These are phyloP conservation scores for Nysson spinosus DNA, from an alignment of 2,888 invertebrate genomes.

Conservation along the genomic window DNA sequence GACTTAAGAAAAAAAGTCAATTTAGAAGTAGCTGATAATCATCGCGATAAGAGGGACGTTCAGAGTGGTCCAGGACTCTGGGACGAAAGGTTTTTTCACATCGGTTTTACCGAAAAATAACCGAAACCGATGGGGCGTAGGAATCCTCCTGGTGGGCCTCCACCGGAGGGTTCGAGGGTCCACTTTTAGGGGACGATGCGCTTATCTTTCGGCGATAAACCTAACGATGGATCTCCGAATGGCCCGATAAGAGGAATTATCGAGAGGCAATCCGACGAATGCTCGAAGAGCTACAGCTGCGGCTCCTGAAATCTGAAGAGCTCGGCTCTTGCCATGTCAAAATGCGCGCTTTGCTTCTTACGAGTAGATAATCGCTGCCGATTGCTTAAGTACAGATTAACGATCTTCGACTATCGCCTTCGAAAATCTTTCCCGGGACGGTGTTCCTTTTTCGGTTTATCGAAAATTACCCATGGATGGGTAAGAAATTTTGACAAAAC, in stretches of 20 bases:
- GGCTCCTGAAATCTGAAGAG: not conserved
- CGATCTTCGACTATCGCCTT: too few relatives aligned
- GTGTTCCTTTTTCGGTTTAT: too few relatives aligned
- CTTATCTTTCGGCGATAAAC: slow-evolving; percentile 51
- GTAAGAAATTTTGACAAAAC: too few relatives aligned
- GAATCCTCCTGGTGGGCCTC: slow-evolving; percentile 41
- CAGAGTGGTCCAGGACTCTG: not conserved
- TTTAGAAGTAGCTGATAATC: not conserved
- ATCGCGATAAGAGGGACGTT: slow-evolving; percentile 33
- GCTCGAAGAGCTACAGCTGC: slow-evolving; percentile 8
- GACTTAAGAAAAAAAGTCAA: slow-evolving; percentile 4
- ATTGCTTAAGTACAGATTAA: too few relatives aligned
- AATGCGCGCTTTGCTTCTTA: too few relatives aligned
- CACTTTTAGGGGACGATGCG: slow-evolving; percentile 31
- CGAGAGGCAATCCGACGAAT: slow-evolving; percentile 38
- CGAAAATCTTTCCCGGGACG: too few relatives aligned
- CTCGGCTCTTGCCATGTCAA: too few relatives aligned
- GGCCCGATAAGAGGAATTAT: slow-evolving; percentile 51
- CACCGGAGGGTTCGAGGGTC: slow-evolving; percentile 1
- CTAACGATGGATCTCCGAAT: slow-evolving; percentile 31
- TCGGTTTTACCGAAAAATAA: slow-evolving; percentile 36
- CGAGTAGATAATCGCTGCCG: too few relatives aligned
- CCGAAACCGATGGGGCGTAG: slow-evolving; percentile 38
- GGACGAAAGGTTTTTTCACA: slow-evolving; percentile 52
- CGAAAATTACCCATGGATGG: too few relatives aligned